A percentile compares a stretch with the other conserved stretches of the same genome.
Evolutionary conservation across 2,797 vertebrate genomes (phyloP).

Genomic region (Xiphorhynchus erythropygius): DNA sequence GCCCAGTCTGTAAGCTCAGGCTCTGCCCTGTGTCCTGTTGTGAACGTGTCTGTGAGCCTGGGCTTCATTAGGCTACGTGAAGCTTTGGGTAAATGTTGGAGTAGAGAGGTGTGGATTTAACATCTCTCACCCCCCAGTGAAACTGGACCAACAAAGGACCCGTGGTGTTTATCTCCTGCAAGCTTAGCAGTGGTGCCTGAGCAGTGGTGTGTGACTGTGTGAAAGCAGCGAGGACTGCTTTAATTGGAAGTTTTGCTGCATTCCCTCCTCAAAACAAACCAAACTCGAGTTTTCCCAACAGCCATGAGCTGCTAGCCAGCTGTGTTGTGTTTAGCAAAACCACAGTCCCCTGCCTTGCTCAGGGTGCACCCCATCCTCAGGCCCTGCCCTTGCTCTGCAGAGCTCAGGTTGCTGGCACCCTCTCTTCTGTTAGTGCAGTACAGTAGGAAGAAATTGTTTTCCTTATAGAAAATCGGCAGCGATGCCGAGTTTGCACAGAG

Average conservation of each 20-base stretch:
- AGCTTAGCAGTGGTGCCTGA: not conserved
- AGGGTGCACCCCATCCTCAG: not conserved
- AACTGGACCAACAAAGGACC: not conserved
- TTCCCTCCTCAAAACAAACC: not conserved
- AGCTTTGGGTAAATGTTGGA: not conserved
- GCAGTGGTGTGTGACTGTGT: not conserved
- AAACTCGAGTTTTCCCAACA: not conserved
- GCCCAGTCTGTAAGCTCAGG: not conserved
- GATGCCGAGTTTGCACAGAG: not conserved
- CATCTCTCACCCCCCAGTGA: not conserved
- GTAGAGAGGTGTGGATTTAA: not conserved
- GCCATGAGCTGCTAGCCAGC: not conserved
- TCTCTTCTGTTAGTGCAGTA: not conserved
- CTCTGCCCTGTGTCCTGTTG: not conserved
- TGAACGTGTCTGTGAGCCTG: not conserved
- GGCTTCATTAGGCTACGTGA: fast-evolving
- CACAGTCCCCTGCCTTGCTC: not conserved
- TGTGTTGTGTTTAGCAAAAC: not conserved
- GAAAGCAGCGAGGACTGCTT: not conserved
- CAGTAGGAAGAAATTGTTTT: not conserved
- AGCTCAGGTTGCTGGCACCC: not conserved
- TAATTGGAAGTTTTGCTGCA: not conserved
- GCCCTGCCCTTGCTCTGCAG: not conserved
- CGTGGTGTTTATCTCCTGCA: not conserved
- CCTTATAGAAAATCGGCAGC: not conserved